These are phyloP conservation scores for Drosophila carrolli DNA, from an alignment of 1,140 invertebrate genomes.

Conservation along the genomic window DNA sequence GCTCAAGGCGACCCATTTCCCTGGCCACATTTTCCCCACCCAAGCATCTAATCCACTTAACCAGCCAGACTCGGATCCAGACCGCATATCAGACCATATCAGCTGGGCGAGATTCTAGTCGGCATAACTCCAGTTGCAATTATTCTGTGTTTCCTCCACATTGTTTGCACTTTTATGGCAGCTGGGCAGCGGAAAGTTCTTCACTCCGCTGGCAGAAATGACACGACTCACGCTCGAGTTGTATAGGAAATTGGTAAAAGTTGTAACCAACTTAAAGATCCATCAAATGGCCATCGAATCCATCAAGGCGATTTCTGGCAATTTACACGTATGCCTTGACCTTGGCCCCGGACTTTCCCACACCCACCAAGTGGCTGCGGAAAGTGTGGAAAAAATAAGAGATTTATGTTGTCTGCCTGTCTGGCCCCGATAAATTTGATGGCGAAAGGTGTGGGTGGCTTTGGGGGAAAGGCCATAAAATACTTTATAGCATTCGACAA, in stretches of 20 bases:
- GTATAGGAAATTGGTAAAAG: slow-evolving; percentile 53
- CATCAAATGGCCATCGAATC: slow-evolving; percentile 43
- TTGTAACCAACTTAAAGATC: slow-evolving; percentile 38
- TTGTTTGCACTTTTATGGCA: slow-evolving; percentile 72
- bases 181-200: slow-evolving; percentile 30
- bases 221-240: neutral
- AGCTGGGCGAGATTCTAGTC: slow-evolving; percentile 30
- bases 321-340: slow-evolving; percentile 75
- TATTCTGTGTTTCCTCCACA: slow-evolving; percentile 41
- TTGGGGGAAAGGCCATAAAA: slow-evolving; percentile 49
- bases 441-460: slow-evolving; percentile 48
- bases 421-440: slow-evolving; percentile 69
- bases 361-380: slow-evolving; percentile 6
- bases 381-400: slow-evolving; percentile 37
- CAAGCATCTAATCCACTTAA: slow-evolving; percentile 39
- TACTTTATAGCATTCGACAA: slow-evolving; percentile 58
- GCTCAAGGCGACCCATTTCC: slow-evolving; percentile 41
- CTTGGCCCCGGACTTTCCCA: slow-evolving; percentile 50
- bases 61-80: slow-evolving; percentile 26
- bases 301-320: slow-evolving; percentile 49
- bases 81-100: slow-evolving; percentile 34
- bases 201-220: slow-evolving; percentile 22
- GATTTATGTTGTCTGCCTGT: slow-evolving; percentile 74
- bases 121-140: slow-evolving; percentile 67
- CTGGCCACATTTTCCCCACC: slow-evolving; percentile 10